Conservation (phyloP, 2,888 invertebrate species). For the Drosophila fulvimacula region DNA sequence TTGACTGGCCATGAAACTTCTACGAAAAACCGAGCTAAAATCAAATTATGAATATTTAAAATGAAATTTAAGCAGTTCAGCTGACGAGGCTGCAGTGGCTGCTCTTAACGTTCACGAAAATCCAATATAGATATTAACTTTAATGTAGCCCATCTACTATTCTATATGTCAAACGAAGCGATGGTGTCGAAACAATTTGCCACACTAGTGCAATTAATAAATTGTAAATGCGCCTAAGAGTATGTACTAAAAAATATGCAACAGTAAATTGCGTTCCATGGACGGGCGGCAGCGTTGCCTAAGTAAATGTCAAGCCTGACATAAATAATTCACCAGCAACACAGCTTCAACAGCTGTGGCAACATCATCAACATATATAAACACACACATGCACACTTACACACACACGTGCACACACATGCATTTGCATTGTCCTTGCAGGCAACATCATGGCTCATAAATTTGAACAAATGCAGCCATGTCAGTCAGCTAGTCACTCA, state of each 20-base stretch:
- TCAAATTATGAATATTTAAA: slow-evolving; percentile 80
- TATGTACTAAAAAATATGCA: slow-evolving; percentile 55
- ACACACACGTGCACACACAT: slow-evolving; percentile 22
- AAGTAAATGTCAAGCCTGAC: slow-evolving; percentile 77
- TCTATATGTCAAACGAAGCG: slow-evolving; percentile 6
- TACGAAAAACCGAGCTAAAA: slow-evolving; percentile 68
- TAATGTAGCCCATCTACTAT: neutral
- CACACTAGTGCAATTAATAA: slow-evolving; percentile 66
- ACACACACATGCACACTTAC: slow-evolving; percentile 29
- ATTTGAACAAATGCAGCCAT: slow-evolving; percentile 71
- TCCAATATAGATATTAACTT: slow-evolving; percentile 33
- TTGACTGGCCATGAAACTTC: slow-evolving; percentile 71
- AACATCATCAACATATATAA: slow-evolving; percentile 76
- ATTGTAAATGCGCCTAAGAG: slow-evolving; percentile 65
- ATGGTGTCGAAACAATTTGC: slow-evolving; percentile 34
- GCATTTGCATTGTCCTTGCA: slow-evolving; percentile 75
- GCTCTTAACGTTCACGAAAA: slow-evolving; percentile 24
- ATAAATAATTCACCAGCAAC: slow-evolving; percentile 74
- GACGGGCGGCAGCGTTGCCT: slow-evolving; percentile 45
- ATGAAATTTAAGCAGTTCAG: slow-evolving; percentile 64
- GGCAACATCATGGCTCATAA: slow-evolving; percentile 74
- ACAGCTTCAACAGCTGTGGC: slow-evolving; percentile 55
- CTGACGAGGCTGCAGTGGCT: slow-evolving; percentile 15
- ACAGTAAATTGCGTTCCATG: slow-evolving; percentile 56
- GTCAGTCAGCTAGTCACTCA: slow-evolving; percentile 49